A percentile compares a stretch with the other conserved stretches of the same genome.
phyloP scores from a whole-genome alignment of 1,140 invertebrate genomes.

The Bicyclus anynana region DNA sequence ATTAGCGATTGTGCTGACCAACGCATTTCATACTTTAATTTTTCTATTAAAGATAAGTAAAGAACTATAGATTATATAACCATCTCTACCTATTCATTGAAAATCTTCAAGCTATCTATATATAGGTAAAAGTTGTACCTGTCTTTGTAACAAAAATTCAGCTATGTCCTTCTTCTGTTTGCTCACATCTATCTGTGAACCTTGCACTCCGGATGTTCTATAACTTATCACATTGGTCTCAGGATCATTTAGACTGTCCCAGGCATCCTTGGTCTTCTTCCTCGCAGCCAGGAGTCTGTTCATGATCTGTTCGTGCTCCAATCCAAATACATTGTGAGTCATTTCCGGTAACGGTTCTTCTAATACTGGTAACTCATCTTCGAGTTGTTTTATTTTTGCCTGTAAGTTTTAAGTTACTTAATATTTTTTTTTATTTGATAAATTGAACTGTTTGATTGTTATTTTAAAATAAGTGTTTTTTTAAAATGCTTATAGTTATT shows the following conservation, averaged over 20 bases:
- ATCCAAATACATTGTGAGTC: slow-evolving; percentile 83
- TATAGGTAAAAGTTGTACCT: no score
- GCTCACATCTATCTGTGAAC: slow-evolving; percentile 27
- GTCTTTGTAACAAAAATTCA: slow-evolving; percentile 60
- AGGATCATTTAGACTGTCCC: slow-evolving; percentile 48
- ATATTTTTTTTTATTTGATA: no score
- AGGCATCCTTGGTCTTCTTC: slow-evolving; percentile 74
- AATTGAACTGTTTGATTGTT: no score
- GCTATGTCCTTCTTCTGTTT: slow-evolving; percentile 56
- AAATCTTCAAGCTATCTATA: no score
- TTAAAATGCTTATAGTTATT: no score
- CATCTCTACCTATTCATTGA: no score
- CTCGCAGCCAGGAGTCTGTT: slow-evolving; percentile 69
- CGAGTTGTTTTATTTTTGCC: slow-evolving; percentile 72
- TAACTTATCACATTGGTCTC: slow-evolving; percentile 49
- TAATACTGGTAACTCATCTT: slow-evolving; percentile 44
- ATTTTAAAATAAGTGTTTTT: no score
- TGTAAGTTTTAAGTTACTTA: no score
- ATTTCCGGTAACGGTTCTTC: slow-evolving; percentile 78
- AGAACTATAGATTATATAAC: no score
- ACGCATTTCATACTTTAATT: no score
- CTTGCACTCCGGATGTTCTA: slow-evolving; percentile 22
- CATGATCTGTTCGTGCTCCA: slow-evolving; percentile 83
- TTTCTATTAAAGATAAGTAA: no score
- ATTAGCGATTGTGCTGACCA: no score